A percentile compares a stretch with the other conserved stretches of the same genome.
Evolutionary conservation across 2,797 vertebrate genomes (phyloP).

Genomic region (Catharus ustulatus): DNA sequence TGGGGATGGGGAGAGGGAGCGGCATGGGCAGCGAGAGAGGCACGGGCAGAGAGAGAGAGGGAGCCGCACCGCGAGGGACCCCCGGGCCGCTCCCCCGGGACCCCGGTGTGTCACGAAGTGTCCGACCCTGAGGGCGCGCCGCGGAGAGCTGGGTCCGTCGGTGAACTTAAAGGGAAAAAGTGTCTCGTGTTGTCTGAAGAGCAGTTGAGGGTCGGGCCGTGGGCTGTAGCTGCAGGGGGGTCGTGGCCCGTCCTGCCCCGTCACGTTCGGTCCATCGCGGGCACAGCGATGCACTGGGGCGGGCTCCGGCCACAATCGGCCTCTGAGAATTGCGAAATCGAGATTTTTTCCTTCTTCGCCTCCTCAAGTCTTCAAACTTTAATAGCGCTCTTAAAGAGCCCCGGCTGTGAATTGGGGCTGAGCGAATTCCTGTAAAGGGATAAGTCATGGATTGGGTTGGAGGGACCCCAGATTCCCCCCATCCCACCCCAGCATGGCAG

Average conservation of each 20-base stretch:
- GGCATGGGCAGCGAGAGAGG: rapidly evolving
- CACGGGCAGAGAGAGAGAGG: no score
- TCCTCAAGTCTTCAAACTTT: not conserved
- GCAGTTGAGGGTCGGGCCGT: rapidly evolving
- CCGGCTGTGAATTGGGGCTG: not conserved
- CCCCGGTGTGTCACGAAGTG: not conserved
- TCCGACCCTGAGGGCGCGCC: not conserved
- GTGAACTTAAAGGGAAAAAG: not conserved
- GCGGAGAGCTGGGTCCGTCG: not conserved
- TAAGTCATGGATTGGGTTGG: not conserved
- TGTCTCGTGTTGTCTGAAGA: not conserved
- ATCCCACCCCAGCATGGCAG: not conserved
- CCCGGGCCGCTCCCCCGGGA: not conserved
- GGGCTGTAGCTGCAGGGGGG: not conserved
- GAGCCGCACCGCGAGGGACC: no score
- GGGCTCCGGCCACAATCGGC: rapidly evolving
- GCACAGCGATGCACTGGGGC: not conserved
- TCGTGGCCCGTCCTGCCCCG: not conserved
- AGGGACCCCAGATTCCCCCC: rapidly evolving
- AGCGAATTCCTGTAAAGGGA: rapidly evolving
- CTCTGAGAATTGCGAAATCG: not conserved
- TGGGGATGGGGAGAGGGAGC: rapidly evolving
- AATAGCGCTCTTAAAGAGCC: rapidly evolving
- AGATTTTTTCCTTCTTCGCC: not conserved
- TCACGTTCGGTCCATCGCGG: rapidly evolving